Base-by-base conservation (phyloP, 1,140 invertebrate genomes). In the Zaprionus nigranus region DNA sequence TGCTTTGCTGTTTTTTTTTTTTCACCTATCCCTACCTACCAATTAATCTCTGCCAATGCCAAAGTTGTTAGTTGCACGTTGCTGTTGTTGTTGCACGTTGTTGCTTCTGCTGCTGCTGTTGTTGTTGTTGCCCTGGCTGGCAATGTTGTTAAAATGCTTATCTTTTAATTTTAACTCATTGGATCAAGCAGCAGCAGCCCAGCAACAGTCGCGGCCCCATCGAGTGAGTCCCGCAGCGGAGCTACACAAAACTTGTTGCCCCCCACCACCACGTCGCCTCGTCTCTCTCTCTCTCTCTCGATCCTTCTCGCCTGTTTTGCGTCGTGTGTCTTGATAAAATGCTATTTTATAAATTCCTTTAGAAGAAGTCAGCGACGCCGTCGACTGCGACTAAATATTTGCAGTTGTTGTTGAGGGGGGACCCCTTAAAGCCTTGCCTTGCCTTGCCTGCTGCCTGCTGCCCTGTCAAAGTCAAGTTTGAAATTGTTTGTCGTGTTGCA, bases 101-200 rank as follows among this genome's bases (percentile, higher is more conserved):
- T 17, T 49, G 15, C 20, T n/a, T n/a, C n/a, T 28, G 0, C 6
- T 28, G 26, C 26, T 60, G 57, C n/a, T 43, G 53, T 38, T 53
- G 46, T 54, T 75, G 72, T 57, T 74, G 57, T 67, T 75, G 58
- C 60, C 75, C 46, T 63, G 81, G 70, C 72, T 73, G 70, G 66
- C 76, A 71, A 82, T 80, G 81, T 84, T 83, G 81, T 91, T 91
- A 83, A 91, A 82, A 91, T 91, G 88, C 83, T 91, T 91, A 91
- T 91, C 87, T 91, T 91, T 91, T 91, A 91, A 91, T 87, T 91
- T 91, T 91, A 91, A 91, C 82, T 91, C 87, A 90, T 90, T 90
- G 86, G 85, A 90, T 90, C 85, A 90, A 90, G 81, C 82, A 64
- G 71, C 69, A 58, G 67, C 82, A 43, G 38, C 59, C 59, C 84